Evolutionary conservation across 1,140 invertebrate genomes (phyloP), one percentile per base, ranked within the genome.

Genomic region (Planococcus citri): DNA sequence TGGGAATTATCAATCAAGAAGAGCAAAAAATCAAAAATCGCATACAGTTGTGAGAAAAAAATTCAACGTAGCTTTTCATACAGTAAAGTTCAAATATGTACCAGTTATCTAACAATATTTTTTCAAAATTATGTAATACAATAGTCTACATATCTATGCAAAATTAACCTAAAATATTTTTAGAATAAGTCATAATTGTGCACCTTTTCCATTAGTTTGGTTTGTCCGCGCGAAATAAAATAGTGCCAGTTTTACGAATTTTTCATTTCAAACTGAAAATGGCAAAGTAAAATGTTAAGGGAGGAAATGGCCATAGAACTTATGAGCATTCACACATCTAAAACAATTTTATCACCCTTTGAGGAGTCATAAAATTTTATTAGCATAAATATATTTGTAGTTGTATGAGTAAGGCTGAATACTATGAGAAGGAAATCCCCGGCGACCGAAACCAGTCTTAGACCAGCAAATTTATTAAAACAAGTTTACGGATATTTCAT

Each of bases 301-400:
- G 41, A 51, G 41, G 41, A 51, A 51, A 51, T 9, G n/a, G 41
- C 41, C 41, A 51, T 51, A 51, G 17, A 51, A 51, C 41, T 51
- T 51, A 51, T 51, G 41, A 51, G 41, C 10, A 51, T 51, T 51
- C 41, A 51, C 41, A 51, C 41, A 51, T 51, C 41, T 51, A 51
- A 51, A 51, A 51, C 41, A 51, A 51, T 51, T 51, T 51, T 51
- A 51, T 51, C 41, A 51, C 41, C 41, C 41, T 51, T 51, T 20
- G 41, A 51, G 41, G 41, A 20, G 17, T 51, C 41, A 51, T 51
- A 51, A 51, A 51, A 51, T 51, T 51, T 51, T 51, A 51, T 51
- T 51, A 51, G 41, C 41, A 51, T 51, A 51, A 51, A 51, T 51
- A 51, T 51, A 51, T 51, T 14, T 51, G 41, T 51, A 51, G 41